Conservation (phyloP, 2,888 invertebrate species). For the Parnassius glacialis region DNA sequence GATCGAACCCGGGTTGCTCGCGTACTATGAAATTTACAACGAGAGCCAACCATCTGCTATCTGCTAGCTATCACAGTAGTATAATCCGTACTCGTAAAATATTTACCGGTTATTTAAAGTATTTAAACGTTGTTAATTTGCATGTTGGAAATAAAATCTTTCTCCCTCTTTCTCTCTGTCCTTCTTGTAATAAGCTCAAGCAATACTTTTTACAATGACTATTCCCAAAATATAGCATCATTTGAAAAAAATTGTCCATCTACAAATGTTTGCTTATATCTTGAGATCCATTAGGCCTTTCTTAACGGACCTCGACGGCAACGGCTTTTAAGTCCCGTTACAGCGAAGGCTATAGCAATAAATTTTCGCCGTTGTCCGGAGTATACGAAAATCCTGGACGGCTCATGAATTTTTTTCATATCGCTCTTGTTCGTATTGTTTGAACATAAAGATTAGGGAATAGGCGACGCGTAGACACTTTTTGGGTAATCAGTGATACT, state of each 20-base stretch:
- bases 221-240: conserved; percentile 15
- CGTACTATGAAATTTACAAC: too few species aligned
- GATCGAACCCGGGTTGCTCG: too few species aligned
- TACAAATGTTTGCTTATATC: conserved; percentile 27
- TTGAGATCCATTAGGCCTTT: conserved; percentile 26
- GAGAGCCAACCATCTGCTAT: too few species aligned
- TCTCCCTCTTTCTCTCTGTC: neutral
- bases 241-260: conserved; percentile 25
- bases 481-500: conserved; percentile 8
- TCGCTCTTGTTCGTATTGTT: conserved; percentile 17
- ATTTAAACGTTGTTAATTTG: too few species aligned
- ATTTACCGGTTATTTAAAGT: too few species aligned
- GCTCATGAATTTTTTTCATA: conserved; percentile 27
- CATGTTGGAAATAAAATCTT: neutral
- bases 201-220: conserved; percentile 13
- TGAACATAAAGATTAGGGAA: conserved; percentile 23
- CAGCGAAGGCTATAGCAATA: conserved; percentile 21
- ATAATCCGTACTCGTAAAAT: too few species aligned
- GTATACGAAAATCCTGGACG: conserved; percentile 23
- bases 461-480: conserved; percentile 8
- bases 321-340: conserved; percentile 28
- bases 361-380: conserved; percentile 26
- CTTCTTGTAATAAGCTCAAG: conserved; percentile 7
- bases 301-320: conserved; percentile 25
- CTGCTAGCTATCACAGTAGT: too few species aligned